Conservation (phyloP, 2,113 vertebrate species). For the Brienomyrus brachyistius region DNA sequence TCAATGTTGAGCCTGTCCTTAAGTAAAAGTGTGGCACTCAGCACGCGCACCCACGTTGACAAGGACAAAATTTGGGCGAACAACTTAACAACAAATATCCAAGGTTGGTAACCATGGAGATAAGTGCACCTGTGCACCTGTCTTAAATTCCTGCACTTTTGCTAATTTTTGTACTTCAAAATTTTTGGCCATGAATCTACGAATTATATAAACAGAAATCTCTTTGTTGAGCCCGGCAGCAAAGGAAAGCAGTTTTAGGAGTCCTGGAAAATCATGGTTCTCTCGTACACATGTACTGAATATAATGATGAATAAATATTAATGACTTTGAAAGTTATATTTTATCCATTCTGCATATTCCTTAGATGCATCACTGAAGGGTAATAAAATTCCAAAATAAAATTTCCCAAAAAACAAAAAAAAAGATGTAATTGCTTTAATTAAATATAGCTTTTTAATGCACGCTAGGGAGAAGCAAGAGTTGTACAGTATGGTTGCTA, state of each 20-base stretch:
- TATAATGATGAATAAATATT: constrained; percentile 19
- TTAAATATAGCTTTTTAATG: neutral
- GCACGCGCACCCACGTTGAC: neutral
- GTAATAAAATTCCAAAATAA: neutral
- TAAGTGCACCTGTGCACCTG: neutral
- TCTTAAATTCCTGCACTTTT: neutral
- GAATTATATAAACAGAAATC: neutral
- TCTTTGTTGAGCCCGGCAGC: neutral
- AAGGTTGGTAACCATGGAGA: neutral
- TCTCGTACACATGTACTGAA: neutral
- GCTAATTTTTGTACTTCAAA: neutral
- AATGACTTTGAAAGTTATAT: neutral
- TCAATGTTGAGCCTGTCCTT: neutral
- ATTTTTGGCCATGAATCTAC: neutral
- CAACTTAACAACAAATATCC: neutral
- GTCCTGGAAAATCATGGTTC: neutral
- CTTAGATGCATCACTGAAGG: neutral
- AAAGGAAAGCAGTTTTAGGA: neutral
- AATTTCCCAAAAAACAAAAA: neutral
- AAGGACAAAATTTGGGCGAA: neutral
- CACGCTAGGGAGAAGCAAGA: neutral
- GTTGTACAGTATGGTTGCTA: neutral
- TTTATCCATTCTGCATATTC: neutral
- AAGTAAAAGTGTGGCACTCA: neutral
- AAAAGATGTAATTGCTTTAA: neutral